Evolutionary conservation across 2,113 vertebrate species (phyloP).

Genomic region (Chunga burmeisteri): DNA sequence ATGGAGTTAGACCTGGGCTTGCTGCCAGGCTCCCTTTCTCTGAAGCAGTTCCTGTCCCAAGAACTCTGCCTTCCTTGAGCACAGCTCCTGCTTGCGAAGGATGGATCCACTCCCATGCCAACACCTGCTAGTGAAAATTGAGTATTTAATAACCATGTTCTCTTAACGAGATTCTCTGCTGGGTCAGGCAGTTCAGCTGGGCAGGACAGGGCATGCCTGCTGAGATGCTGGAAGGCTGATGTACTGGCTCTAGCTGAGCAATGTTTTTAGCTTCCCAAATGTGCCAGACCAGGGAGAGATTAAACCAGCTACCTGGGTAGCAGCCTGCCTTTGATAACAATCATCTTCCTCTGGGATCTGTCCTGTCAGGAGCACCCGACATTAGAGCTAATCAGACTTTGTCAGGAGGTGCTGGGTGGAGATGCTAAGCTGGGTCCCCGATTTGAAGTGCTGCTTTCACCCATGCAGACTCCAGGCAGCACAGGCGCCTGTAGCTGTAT

Average conservation of each 20-base stretch:
- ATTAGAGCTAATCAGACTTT: background rate
- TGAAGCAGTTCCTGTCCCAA: background rate
- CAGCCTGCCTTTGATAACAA: background rate
- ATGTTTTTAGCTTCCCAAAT: background rate
- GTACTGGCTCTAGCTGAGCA: background rate
- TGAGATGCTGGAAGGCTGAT: background rate
- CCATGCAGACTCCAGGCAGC: background rate
- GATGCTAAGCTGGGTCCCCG: background rate
- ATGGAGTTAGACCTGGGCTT: background rate
- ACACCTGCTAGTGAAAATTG: background rate
- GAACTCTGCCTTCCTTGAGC: background rate
- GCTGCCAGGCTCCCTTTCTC: background rate
- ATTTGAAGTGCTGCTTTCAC: background rate
- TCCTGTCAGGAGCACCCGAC: background rate
- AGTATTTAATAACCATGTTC: background rate
- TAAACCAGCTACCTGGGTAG: background rate
- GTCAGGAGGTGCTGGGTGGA: background rate
- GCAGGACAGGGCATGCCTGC: background rate
- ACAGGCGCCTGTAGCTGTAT: background rate
- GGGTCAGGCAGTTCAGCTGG: background rate
- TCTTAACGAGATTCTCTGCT: background rate
- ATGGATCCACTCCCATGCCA: background rate
- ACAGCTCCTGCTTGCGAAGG: background rate
- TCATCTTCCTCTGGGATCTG: background rate
- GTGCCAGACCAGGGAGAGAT: background rate